These are phyloP conservation scores for Brevipalpus yothersi DNA, from an alignment of 1,140 invertebrate species.

Conservation along the genomic window DNA sequence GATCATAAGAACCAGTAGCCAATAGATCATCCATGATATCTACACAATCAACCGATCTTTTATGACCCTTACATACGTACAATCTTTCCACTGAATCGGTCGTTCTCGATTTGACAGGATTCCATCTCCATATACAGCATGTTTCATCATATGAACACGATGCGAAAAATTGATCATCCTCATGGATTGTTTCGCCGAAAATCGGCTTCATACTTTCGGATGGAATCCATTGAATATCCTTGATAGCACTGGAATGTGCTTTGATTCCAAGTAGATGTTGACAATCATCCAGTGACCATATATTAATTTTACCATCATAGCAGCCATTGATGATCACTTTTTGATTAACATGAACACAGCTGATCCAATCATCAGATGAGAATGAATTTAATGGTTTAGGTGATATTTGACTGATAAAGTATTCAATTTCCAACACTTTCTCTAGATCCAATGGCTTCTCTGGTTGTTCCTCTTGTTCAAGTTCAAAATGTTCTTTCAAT, in stretches of 20 bases:
- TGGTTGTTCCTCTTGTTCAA: not conserved
- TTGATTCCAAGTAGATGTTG: conserved; percentile 54
- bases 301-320: conserved; percentile 73
- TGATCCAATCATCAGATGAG: conserved; percentile 87
- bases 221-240: conserved; percentile 61
- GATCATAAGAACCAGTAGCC: conserved; percentile 80
- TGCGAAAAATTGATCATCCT: conserved; percentile 7
- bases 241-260: conserved; percentile 59
- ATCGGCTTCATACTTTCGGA: conserved; percentile 21
- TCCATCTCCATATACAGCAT: conserved; percentile 69
- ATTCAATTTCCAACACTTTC: conserved; percentile 6
- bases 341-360: conserved; percentile 41
- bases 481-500: not conserved
- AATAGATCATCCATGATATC: conserved; percentile 28
- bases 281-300: conserved; percentile 55
- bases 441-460: not conserved
- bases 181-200: not conserved
- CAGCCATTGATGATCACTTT: conserved; percentile 77
- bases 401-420: conserved; percentile 30
- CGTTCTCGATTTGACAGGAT: conserved; percentile 24
- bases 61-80: conserved; percentile 58
- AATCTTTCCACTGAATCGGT: conserved; percentile 52
- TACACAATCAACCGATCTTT: conserved; percentile 61
- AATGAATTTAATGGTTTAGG: conserved; percentile 86
- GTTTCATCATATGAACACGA: conserved; percentile 42